Conservation (phyloP, 1,140 invertebrate species). For the Drosophila mayri region DNA sequence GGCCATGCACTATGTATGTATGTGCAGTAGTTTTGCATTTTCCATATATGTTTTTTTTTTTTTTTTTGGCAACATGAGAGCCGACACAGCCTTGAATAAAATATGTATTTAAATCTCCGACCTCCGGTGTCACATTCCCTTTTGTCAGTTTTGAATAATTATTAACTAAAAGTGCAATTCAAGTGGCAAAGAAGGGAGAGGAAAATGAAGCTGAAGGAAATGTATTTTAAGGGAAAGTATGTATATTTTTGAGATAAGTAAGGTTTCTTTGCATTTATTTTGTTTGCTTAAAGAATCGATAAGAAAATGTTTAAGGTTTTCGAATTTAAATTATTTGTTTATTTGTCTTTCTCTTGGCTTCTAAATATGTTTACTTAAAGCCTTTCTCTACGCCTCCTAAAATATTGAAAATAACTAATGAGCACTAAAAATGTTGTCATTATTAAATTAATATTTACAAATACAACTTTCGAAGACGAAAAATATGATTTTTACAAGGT, state of each 20-base stretch:
- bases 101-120: neutral
- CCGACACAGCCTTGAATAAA: neutral
- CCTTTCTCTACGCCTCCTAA: neutral
- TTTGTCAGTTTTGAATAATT: constrained; percentile 13
- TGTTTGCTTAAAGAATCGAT: too few relatives aligned
- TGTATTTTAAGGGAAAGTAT: neutral
- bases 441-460: too few relatives aligned
- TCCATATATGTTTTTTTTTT: neutral
- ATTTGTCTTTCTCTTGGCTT: too few relatives aligned
- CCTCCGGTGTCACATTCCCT: constrained; percentile 2
- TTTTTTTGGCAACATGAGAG: neutral
- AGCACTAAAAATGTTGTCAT: too few relatives aligned
- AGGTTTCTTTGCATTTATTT: neutral
- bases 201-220: neutral
- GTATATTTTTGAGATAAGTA: neutral
- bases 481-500: too few relatives aligned
- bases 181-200: neutral
- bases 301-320: too few relatives aligned
- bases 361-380: too few relatives aligned
- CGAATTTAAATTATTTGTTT: too few relatives aligned
- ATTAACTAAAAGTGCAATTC: neutral
- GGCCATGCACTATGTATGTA: too few relatives aligned
- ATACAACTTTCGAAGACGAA: too few relatives aligned
- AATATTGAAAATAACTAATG: too few relatives aligned
- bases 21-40: neutral